Percentiles rank a stretch among this genome's conserved stretches.
Evolutionary conservation across 2,888 invertebrate species (phyloP).

Genomic region (Physocephala rufipes): DNA sequence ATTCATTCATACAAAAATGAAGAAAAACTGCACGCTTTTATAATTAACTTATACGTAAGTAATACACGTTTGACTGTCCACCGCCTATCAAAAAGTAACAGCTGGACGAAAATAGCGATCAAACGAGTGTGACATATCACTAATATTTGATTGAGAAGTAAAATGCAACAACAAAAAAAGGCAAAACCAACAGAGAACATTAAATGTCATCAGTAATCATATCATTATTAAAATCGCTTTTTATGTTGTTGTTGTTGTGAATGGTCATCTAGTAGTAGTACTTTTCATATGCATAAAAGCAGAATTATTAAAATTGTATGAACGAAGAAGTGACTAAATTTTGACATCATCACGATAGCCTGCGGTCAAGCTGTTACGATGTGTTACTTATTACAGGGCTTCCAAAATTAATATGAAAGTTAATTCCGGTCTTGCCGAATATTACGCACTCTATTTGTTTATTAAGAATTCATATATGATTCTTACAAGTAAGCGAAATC

Average conservation of each 20-base stretch:
- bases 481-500: too few species aligned
- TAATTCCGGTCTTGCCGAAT: too few species aligned
- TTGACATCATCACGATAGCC: slow-evolving; percentile 29
- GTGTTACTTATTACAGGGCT: slow-evolving; percentile 28
- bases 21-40: too few species aligned
- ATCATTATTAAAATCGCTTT: too few species aligned
- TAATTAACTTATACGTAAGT: too few species aligned
- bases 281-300: too few species aligned
- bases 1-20: too few species aligned
- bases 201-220: neutral
- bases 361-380: slow-evolving; percentile 24
- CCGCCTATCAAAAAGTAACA: neutral
- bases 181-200: neutral
- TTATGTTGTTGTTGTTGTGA: neutral
- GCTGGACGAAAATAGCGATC: slow-evolving; percentile 13
- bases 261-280: too few species aligned
- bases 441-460: too few species aligned
- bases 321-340: slow-evolving; percentile 30
- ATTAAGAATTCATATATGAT: too few species aligned
- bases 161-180: neutral
- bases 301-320: slow-evolving; percentile 5
- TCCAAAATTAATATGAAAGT: too few species aligned
- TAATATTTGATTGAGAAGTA: neutral
- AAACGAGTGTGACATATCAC: slow-evolving; percentile 12
- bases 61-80: too few species aligned